Percentiles rank a stretch among this genome's conserved stretches.
phyloP scores from a whole-genome alignment of 1,140 invertebrate species.

The Calosoma granatense region DNA sequence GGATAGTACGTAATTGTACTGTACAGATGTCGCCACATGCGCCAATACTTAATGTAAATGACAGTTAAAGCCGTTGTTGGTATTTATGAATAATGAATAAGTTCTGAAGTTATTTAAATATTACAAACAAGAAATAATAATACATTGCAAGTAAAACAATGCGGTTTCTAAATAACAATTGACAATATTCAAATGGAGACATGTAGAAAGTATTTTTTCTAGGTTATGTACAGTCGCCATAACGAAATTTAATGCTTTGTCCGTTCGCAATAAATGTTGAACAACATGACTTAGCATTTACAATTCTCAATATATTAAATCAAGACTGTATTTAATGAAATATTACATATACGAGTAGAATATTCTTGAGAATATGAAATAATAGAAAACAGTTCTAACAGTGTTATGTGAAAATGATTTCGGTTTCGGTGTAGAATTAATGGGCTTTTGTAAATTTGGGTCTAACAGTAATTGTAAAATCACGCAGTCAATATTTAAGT shows the following conservation, averaged over 20 bases:
- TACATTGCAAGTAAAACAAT: neutral
- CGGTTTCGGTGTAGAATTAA: neutral
- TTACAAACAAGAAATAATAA: constrained; percentile 6
- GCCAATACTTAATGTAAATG: constrained; percentile 1
- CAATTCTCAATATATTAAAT: neutral
- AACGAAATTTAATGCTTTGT: too few species aligned
- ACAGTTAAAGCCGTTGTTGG: neutral
- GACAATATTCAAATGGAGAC: constrained; percentile 2
- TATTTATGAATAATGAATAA: constrained; percentile 7
- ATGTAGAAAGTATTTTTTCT: constrained; percentile 9
- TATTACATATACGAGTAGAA: too few species aligned
- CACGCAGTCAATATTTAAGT: neutral
- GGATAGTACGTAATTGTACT: too few species aligned
- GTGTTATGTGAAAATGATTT: too few species aligned
- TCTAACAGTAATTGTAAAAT: constrained; percentile 1
- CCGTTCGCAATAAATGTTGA: too few species aligned
- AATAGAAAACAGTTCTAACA: too few species aligned
- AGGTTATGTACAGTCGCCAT: neutral
- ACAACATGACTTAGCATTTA: neutral
- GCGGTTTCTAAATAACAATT: constrained; percentile 7
- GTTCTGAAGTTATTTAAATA: constrained; percentile 1
- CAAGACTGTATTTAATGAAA: too few species aligned
- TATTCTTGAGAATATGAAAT: too few species aligned
- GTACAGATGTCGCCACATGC: neutral
- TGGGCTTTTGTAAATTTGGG: neutral